A percentile compares a stretch with the other conserved stretches of the same genome.
Evolutionary conservation across 2,113 vertebrate genomes (phyloP).

Genomic region (Ceyx melanurus): DNA sequence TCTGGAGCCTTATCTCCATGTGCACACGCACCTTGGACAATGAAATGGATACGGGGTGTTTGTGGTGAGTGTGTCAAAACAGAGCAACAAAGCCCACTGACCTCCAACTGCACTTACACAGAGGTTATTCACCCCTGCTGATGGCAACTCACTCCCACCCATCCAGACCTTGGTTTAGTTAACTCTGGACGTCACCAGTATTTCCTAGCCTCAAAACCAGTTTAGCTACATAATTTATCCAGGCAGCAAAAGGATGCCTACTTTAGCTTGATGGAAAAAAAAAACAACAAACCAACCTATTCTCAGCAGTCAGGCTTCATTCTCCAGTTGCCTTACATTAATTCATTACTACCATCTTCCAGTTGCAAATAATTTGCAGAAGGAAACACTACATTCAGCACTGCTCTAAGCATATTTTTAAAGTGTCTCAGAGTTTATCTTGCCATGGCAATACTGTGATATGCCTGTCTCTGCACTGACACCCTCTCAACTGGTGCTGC

Average conservation of each 20-base stretch:
- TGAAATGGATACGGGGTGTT: constrained; percentile 27
- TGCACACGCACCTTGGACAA: constrained; percentile 6
- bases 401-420: not conserved
- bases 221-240: not conserved
- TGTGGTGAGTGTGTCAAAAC: not conserved
- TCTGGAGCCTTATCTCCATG: not conserved
- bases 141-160: not conserved
- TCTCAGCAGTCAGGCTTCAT: not conserved
- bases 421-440: not conserved
- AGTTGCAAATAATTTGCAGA: not conserved
- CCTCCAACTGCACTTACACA: not conserved
- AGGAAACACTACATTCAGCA: not conserved
- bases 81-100: not conserved
- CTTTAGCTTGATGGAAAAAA: not conserved
- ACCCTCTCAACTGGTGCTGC: not conserved
- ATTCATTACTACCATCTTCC: not conserved
- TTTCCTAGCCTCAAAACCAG: not conserved
- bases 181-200: not conserved
- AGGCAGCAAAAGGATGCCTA: not conserved
- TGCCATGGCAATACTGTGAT: not conserved
- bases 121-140: not conserved
- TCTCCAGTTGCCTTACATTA: not conserved
- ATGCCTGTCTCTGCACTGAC: not conserved
- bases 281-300: not conserved
- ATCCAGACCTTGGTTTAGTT: not conserved